Evolutionary conservation across 2,888 invertebrate genomes (phyloP), one percentile per base, ranked within the genome.

Genomic region (Tubulanus polymorphus): DNA sequence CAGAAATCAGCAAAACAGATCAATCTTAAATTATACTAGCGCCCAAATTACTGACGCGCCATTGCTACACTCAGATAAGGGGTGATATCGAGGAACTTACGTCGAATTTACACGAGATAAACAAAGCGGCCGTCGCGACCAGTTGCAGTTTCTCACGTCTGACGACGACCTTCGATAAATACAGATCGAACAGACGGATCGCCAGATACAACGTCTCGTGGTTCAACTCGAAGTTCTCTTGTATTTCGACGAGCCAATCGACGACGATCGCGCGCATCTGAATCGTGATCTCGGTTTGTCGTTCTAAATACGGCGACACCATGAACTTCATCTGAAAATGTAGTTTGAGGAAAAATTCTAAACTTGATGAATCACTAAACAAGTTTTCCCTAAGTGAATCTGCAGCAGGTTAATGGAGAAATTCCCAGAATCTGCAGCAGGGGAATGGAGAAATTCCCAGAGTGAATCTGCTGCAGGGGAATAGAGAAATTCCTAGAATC

Each of bases 161-260:
- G 8, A 87, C 85, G 2, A 85, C 83, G 26, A 56, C 60, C 51
- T 87, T 83, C 63, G 84, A 84, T 52, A 96, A 83, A 81, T 88
- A 97, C 62, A 90, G 81, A 80, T 99, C 97, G 3, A 96, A 90
- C 64, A 99, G 82, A 82, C 96, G 97, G 15, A 99, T 94, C 26
- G 92, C 94, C 76, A 96, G 83, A 80, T 99, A 99, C 6, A 99
- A 82, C 0, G 97, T 97, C 82, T 99, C 99, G 73, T 99, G 99
- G 81, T 97, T 97, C 32, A 99, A 84, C 79, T 97, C 97, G 78
- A 97, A 97, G 64, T 80, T 81, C 64, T 82, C 82, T 82, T 96
- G 95, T 10, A 96, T 90, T 76, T 97, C 96, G 45, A 99, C 96
- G 90, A 99, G 90, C 99, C 99, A 99, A 81, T 99, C 97, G 0